Conservation (phyloP, 2,113 vertebrate genomes). For the Ascaphus truei region DNA sequence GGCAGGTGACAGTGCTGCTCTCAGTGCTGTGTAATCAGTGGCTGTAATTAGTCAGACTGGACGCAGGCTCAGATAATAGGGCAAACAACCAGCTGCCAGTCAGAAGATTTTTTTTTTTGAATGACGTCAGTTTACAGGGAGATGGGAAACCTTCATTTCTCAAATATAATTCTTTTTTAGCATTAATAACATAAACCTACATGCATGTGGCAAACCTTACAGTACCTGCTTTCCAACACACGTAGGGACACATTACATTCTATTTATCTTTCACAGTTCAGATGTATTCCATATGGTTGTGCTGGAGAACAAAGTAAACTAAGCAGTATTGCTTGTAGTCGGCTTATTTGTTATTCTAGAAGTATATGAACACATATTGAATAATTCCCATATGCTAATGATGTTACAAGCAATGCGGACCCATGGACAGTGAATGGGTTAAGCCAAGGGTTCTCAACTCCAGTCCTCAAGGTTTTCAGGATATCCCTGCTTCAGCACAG, state of each 20-base stretch:
- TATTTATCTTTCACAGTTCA: too few relatives aligned
- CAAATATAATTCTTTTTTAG: too few relatives aligned
- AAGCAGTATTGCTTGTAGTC: not conserved
- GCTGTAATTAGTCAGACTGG: constrained; percentile 85
- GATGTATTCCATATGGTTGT: too few relatives aligned
- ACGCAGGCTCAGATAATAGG: constrained; percentile 68
- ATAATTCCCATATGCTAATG: too few relatives aligned
- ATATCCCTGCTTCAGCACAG: too few relatives aligned
- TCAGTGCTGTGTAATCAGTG: constrained; percentile 79
- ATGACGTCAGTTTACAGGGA: not conserved
- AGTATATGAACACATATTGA: too few relatives aligned
- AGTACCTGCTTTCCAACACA: not conserved
- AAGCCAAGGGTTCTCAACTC: too few relatives aligned
- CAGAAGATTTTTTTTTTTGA: constrained; percentile 55
- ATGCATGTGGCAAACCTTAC: too few relatives aligned
- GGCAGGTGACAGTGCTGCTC: constrained; percentile 77
- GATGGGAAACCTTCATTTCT: constrained; percentile 10
- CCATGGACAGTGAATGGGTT: too few relatives aligned
- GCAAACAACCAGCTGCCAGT: constrained; percentile 80
- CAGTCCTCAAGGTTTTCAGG: too few relatives aligned
- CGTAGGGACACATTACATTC: not conserved
- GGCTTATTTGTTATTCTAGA: not conserved
- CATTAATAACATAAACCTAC: too few relatives aligned
- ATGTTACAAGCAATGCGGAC: too few relatives aligned
- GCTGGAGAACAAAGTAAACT: constrained; percentile 6